Conservation (phyloP, 1,140 invertebrate species). For the Pseudomyrmex gracilis region DNA sequence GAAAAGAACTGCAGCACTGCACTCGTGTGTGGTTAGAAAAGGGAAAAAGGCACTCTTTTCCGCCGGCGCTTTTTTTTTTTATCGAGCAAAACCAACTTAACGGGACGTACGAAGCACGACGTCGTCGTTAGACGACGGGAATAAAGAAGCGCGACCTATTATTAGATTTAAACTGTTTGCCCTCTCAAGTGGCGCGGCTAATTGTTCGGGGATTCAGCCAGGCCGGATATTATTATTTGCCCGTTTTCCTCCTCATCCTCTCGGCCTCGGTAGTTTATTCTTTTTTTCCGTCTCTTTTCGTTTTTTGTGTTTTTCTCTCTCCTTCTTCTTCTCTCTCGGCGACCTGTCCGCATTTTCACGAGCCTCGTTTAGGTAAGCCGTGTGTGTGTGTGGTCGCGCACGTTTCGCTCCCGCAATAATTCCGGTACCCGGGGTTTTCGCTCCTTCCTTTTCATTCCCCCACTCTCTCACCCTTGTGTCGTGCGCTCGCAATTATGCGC, state of each 20-base stretch:
- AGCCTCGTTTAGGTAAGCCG: slow-evolving; percentile 53
- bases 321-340: neutral
- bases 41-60: slow-evolving; percentile 7
- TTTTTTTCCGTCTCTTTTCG: neutral
- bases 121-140: slow-evolving; percentile 5
- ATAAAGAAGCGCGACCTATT: slow-evolving; percentile 62
- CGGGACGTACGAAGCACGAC: slow-evolving; percentile 7
- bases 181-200: slow-evolving; percentile 70
- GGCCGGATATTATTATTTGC: slow-evolving; percentile 74
- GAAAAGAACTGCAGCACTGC: neutral
- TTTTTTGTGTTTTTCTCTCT: neutral
- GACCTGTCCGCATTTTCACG: slow-evolving; percentile 44
- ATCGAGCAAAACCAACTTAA: slow-evolving; percentile 36
- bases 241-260: slow-evolving; percentile 18
- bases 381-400: slow-evolving; percentile 46
- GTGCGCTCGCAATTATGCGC: slow-evolving; percentile 74
- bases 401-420: slow-evolving; percentile 69
- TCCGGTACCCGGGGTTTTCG: slow-evolving; percentile 53
- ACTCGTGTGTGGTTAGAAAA: slow-evolving; percentile 14
- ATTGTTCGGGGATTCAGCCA: slow-evolving; percentile 76
- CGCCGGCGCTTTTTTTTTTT: neutral
- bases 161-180: slow-evolving; percentile 77
- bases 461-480: slow-evolving; percentile 46
- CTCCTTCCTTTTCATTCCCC: neutral
- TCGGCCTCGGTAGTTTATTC: neutral